Conservation (phyloP, 2,888 invertebrate species). For the Mesorhabditis spiculigera region DNA sequence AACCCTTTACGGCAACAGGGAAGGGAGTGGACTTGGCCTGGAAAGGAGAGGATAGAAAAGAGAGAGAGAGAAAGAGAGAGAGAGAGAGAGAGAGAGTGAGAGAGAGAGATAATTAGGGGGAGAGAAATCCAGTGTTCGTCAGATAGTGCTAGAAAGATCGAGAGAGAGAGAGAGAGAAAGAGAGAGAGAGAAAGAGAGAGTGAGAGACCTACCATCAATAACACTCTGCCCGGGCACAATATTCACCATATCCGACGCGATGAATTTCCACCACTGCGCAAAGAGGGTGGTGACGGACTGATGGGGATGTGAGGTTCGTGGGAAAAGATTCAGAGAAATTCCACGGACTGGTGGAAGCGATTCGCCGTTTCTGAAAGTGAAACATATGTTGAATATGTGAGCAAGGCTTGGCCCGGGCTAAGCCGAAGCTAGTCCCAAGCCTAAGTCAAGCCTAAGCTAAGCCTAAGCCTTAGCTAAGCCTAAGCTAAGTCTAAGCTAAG, state of each 20-base stretch:
- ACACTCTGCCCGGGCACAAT: slow-evolving; percentile 59
- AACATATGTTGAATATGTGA: no score
- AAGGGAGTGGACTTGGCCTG: slow-evolving; percentile 21
- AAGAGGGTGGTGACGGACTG: slow-evolving; percentile 66
- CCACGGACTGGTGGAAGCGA: slow-evolving; percentile 36
- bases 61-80: background rate
- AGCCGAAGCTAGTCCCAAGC: no score
- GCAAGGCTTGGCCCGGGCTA: background rate
- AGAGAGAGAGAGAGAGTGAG: background rate
- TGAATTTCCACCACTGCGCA: slow-evolving; percentile 52
- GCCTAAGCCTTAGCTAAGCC: no score
- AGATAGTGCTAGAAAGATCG: background rate
- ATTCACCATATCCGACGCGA: slow-evolving; percentile 62
- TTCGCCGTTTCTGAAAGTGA: background rate
- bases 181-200: no score
- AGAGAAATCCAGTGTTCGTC: background rate
- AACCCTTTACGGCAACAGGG: slow-evolving; percentile 53
- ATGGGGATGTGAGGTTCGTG: slow-evolving; percentile 14
- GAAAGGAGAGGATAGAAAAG: background rate
- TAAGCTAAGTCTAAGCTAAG: no score
- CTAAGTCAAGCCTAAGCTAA: no score
- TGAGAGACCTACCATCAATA: slow-evolving; percentile 11
- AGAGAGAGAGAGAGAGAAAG: background rate
- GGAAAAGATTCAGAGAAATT: slow-evolving; percentile 37
- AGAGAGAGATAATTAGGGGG: no score